Percentiles rank a stretch among this genome's conserved stretches.
Evolutionary conservation across 2,888 invertebrate species (phyloP).

Genomic region (Drosophila cracens): DNA sequence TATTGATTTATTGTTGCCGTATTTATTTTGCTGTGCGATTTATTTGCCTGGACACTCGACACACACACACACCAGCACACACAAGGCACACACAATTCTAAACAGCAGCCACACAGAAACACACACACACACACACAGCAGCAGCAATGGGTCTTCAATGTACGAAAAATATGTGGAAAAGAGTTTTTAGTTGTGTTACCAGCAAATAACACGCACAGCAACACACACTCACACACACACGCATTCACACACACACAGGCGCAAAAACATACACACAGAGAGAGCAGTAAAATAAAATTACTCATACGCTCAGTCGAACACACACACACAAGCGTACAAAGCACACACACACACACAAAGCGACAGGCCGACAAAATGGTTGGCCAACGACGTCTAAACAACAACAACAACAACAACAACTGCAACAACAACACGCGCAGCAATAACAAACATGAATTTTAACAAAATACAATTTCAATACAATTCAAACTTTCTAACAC

Average conservation of each 20-base stretch:
- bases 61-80: conserved; percentile 18
- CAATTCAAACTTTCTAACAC: conserved; percentile 83
- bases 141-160: conserved; percentile 47
- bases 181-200: conserved; percentile 73
- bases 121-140: conserved; percentile 25
- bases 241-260: not conserved
- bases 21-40: conserved; percentile 66
- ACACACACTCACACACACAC: not conserved
- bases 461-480: conserved; percentile 83
- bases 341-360: conserved; percentile 17
- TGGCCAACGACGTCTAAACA: conserved; percentile 77
- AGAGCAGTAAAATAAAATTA: conserved; percentile 71
- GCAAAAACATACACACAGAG: conserved; percentile 11
- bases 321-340: conserved; percentile 33
- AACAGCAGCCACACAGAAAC: conserved; percentile 51
- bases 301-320: conserved; percentile 70
- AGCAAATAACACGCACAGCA: conserved; percentile 62
- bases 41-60: conserved; percentile 61
- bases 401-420: conserved; percentile 67
- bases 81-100: conserved; percentile 45
- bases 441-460: conserved; percentile 82
- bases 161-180: conserved; percentile 59
- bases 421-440: conserved; percentile 23
- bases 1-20: conserved; percentile 76
- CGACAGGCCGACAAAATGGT: conserved; percentile 78